These are phyloP conservation scores for Pollenia labialis DNA, from an alignment of 2,888 invertebrate genomes.

Conservation along the genomic window DNA sequence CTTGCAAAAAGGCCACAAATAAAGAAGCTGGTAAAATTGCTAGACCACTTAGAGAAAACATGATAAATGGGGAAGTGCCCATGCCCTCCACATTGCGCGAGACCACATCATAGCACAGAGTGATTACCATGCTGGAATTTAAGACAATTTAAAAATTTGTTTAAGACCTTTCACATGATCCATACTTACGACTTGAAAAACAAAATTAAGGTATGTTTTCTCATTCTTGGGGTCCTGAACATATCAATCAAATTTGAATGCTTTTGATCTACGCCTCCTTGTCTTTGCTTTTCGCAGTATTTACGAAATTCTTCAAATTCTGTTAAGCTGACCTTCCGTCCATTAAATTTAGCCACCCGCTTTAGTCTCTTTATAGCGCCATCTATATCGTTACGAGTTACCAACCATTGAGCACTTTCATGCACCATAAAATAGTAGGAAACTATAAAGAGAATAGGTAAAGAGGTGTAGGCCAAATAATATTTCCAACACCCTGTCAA, in stretches of 20 bases:
- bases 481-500: constrained; percentile 85
- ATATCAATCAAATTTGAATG: constrained; percentile 84
- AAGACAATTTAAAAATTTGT: constrained; percentile 31
- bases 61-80: constrained; percentile 85
- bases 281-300: constrained; percentile 82
- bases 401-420: constrained; percentile 87
- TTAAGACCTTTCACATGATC: neutral
- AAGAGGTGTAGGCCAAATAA: constrained; percentile 85
- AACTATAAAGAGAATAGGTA: constrained; percentile 85
- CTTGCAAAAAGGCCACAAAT: constrained; percentile 82
- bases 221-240: constrained; percentile 85
- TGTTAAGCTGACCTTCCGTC: constrained; percentile 83
- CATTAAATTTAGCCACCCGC: constrained; percentile 86
- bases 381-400: constrained; percentile 85
- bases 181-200: constrained; percentile 87
- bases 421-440: constrained; percentile 85
- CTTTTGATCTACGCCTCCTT: constrained; percentile 81
- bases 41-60: constrained; percentile 86
- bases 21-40: constrained; percentile 86
- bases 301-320: constrained; percentile 83
- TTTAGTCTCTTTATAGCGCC: constrained; percentile 85
- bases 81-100: constrained; percentile 86
- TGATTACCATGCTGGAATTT: constrained; percentile 86
- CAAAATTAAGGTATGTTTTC: constrained; percentile 85
- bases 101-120: constrained; percentile 86